Base-by-base conservation (phyloP, 2,113 vertebrate genomes). In the Halichoerus grypus region DNA sequence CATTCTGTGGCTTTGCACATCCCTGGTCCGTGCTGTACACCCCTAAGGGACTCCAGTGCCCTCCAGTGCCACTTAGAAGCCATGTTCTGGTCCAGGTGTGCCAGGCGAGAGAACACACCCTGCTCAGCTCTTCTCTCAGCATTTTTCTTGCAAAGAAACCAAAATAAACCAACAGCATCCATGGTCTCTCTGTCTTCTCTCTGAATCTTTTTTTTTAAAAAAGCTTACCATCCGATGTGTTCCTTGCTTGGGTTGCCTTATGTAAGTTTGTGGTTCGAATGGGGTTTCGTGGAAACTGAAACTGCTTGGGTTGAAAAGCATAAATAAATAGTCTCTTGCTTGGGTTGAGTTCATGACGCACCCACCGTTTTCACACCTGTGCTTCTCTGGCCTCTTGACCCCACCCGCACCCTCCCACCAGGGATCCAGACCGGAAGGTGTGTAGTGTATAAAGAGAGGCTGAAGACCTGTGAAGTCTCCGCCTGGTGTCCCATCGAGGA, bases 401-500 rank as follows among this genome's bases (percentile, higher is more conserved):
- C 91, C 26, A 10, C 14, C 14, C 65, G 6, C 24, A 26, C 24
- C 24, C 21, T 33, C 65, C 3, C 14, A 49, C 74, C 88, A 99
- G 99, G 99, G 82, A 96, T 99, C 96, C 99, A 99, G 97, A 99
- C 99, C 0, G 99, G 99, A 89, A 92, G 1, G 8, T 99, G 99
- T 97, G 69, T 99, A 72, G 97, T 33, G 22, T 99, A 98, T 31
- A 99, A 98, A 8, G 28, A 53, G 46, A 74, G 95, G 22, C 51
- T 72, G 88, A 99, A 99, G 97, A 99, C 98, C 49, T 99, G 99
- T 83, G 98, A 99, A 94, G 98, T 99, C 2, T 94, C 46, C 0
- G 98, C 99, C 10, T 99, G 99, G 99, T 99, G 99, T 92, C 99
- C 99, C 0, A 79, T 99, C 0, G 99, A 99, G 98, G 92, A 97